A percentile compares a stretch with the other conserved stretches of the same genome.
phyloP scores from a whole-genome alignment of 2,797 vertebrate genomes.

The Anguilla anguilla region DNA sequence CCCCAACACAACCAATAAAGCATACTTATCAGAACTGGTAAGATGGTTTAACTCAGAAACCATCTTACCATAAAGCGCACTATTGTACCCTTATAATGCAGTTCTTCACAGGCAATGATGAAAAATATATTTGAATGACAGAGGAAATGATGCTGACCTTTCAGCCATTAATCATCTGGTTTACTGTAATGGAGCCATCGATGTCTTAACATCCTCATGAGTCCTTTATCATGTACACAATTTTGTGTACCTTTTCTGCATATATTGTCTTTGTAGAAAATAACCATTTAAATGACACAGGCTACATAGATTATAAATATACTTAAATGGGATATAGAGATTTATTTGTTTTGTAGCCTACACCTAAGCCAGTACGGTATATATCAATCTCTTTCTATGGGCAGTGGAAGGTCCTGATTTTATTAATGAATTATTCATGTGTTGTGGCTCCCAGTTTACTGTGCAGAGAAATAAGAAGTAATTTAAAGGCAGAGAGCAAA shows the following conservation, averaged over 20 bases:
- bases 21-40: no score
- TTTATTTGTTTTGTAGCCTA: constrained; percentile 30
- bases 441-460: constrained; percentile 56
- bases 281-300: constrained; percentile 8
- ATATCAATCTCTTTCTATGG: constrained; percentile 57
- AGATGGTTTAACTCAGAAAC: no score
- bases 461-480: constrained; percentile 63
- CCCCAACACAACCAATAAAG: no score
- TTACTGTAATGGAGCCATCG: not conserved
- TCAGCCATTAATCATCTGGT: not conserved
- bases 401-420: constrained; percentile 66
- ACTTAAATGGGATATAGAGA: constrained; percentile 31
- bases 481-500: constrained; percentile 63
- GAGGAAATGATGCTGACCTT: not conserved
- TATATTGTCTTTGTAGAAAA: constrained; percentile 4
- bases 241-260: not conserved
- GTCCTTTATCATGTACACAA: not conserved
- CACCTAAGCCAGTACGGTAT: constrained; percentile 50
- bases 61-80: no score
- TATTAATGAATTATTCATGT: constrained; percentile 67
- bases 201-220: not conserved
- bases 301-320: constrained; percentile 35
- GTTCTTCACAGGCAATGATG: not conserved
- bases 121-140: not conserved
- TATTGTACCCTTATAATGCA: not conserved